A percentile compares a stretch with the other conserved stretches of the same genome.
Evolutionary conservation across 2,888 invertebrate genomes (phyloP).

Genomic region (Neoaliturus tenellus): DNA sequence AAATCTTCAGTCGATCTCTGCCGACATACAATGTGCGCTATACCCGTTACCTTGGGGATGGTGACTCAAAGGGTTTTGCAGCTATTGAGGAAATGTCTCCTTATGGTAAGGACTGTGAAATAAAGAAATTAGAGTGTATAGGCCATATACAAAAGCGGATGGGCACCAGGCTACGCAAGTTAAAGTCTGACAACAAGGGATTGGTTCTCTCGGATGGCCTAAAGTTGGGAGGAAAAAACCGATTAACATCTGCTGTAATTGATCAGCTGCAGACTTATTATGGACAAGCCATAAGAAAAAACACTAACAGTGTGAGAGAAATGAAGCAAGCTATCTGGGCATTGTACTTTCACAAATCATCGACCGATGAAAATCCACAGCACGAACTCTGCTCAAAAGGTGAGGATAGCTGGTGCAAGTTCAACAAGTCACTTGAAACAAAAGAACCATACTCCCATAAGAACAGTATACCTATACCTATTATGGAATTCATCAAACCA

Average conservation of each 20-base stretch:
- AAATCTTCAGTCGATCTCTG: constrained; percentile 50
- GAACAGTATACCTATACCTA: not conserved
- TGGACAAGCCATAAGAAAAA: constrained; percentile 16
- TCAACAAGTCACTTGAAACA: not conserved
- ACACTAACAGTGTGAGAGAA: not conserved
- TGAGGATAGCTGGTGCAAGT: constrained; percentile 18
- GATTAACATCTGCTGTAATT: not conserved
- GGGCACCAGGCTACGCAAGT: not conserved
- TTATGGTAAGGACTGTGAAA: not conserved
- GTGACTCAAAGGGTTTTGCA: not conserved
- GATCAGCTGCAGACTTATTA: constrained; percentile 16
- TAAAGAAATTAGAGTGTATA: constrained; percentile 48
- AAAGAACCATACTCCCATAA: not conserved
- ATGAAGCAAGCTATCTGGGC: constrained; percentile 7
- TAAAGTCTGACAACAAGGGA: not conserved
- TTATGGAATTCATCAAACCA: constrained; percentile 3
- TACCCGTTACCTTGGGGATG: constrained; percentile 21
- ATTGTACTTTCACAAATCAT: not conserved
- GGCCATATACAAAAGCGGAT: constrained; percentile 52
- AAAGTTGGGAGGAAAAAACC: not conserved
- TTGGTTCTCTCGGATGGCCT: not conserved
- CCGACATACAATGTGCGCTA: constrained; percentile 42
- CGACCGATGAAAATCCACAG: constrained; percentile 4
- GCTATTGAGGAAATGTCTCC: not conserved
- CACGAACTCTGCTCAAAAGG: not conserved